phyloP scores from a whole-genome alignment of 2,113 vertebrate species.

The Echinops telfairi region DNA sequence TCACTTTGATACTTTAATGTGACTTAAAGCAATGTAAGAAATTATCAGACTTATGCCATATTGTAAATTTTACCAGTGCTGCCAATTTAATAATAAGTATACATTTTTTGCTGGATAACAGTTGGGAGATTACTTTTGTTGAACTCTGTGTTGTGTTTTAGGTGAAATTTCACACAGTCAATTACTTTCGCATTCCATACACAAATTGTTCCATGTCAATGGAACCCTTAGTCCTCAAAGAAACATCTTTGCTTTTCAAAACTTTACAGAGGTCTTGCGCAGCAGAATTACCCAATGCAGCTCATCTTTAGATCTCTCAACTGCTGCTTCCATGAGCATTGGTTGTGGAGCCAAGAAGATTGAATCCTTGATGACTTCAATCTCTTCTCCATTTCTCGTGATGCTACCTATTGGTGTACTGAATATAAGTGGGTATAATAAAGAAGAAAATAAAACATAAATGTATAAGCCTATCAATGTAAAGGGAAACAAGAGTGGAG shows the following conservation, averaged over 20 bases:
- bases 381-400: too few relatives aligned
- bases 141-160: background rate
- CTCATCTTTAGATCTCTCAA: too few relatives aligned
- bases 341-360: too few relatives aligned
- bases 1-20: slow-evolving; percentile 17
- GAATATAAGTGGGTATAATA: background rate
- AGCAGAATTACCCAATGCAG: too few relatives aligned
- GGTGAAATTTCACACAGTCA: background rate
- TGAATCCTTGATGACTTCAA: too few relatives aligned
- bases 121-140: too few relatives aligned
- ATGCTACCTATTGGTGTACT: too few relatives aligned
- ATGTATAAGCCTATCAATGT: slow-evolving; percentile 16
- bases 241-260: too few relatives aligned
- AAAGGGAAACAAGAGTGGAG: background rate
- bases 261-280: too few relatives aligned
- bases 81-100: background rate
- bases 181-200: background rate
- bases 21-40: slow-evolving; percentile 8
- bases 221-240: background rate
- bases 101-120: slow-evolving; percentile 6
- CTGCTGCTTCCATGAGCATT: too few relatives aligned
- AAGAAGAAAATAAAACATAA: slow-evolving; percentile 50
- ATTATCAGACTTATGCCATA: background rate
- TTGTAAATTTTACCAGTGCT: background rate
- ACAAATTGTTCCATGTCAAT: background rate